A percentile compares a stretch with the other conserved stretches of the same genome.
phyloP scores from a whole-genome alignment of 2,888 invertebrate genomes.

The Caenorhabditis sp. region DNA sequence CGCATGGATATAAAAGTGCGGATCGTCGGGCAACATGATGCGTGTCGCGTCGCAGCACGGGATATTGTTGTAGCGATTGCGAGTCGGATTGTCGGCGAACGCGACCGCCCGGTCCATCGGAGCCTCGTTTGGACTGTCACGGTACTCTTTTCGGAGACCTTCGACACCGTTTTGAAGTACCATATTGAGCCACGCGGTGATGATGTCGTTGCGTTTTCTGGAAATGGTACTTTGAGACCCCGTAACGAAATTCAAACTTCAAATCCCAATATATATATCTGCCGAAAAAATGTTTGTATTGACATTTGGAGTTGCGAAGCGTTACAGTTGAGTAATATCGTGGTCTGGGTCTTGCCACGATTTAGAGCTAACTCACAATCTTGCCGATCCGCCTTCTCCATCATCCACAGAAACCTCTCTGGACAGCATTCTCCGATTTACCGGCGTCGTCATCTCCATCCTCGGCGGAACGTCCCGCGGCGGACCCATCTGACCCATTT shows the following conservation, averaged over 20 bases:
- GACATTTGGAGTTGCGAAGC: too few relatives aligned
- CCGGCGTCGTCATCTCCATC: too few relatives aligned
- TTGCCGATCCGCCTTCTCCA: neutral
- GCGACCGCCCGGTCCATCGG: slow-evolving; percentile 23
- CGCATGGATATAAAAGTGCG: slow-evolving; percentile 68
- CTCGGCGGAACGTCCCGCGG: too few relatives aligned
- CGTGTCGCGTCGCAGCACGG: slow-evolving; percentile 63
- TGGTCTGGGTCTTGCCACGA: too few relatives aligned
- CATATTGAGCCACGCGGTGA: slow-evolving; percentile 31
- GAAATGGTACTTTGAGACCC: too few relatives aligned
- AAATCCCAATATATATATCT: too few relatives aligned
- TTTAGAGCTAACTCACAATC: too few relatives aligned
- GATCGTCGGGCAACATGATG: slow-evolving; percentile 46
- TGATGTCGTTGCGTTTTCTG: slow-evolving; percentile 14
- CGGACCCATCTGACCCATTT: too few relatives aligned
- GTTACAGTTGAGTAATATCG: too few relatives aligned
- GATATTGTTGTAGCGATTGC: slow-evolving; percentile 57
- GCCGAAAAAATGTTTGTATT: too few relatives aligned
- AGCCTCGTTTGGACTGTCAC: slow-evolving; percentile 25
- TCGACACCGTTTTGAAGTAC: slow-evolving; percentile 26
- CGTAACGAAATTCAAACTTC: too few relatives aligned
- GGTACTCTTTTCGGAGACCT: slow-evolving; percentile 27
- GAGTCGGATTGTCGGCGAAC: slow-evolving; percentile 38
- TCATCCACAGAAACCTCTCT: neutral
- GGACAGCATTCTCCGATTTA: neutral